phyloP scores from a whole-genome alignment of 30 jellyfish, hydroid and myxozoan species.

The Hydractinia echinata region DNA sequence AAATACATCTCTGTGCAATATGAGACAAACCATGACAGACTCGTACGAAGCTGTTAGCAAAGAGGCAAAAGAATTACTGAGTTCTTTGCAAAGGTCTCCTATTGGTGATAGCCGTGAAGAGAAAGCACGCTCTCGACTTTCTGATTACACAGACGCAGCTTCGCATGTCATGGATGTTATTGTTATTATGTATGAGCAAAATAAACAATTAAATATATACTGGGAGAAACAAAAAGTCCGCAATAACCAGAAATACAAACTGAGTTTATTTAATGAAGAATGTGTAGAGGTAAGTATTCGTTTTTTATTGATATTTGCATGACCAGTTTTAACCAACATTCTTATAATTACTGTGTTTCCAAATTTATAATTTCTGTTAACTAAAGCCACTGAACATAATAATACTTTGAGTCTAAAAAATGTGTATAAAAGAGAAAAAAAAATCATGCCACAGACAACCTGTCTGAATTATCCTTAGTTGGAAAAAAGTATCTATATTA shows the following conservation, averaged over 20 bases:
- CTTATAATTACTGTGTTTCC: too few relatives aligned
- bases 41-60: constrained; percentile 68
- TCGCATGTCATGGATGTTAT: constrained; percentile 95
- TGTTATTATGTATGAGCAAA: constrained; percentile 86
- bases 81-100: constrained; percentile 90
- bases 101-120: constrained; percentile 69
- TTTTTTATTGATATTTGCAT: not conserved
- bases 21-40: constrained; percentile 68
- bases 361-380: too few relatives aligned
- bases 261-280: constrained; percentile 67
- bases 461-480: too few relatives aligned
- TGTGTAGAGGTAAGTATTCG: constrained; percentile 58
- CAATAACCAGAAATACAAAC: constrained; percentile 64
- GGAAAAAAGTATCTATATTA: too few relatives aligned
- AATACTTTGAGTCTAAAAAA: too few relatives aligned
- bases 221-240: constrained; percentile 88
- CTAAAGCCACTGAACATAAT: too few relatives aligned
- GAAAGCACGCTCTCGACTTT: constrained; percentile 88
- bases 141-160: constrained; percentile 94
- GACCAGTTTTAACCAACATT: too few relatives aligned
- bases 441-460: too few relatives aligned
- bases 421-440: too few relatives aligned
- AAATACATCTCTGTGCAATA: constrained; percentile 33
- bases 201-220: constrained; percentile 65
- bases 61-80: constrained; percentile 79